Evolutionary conservation across 2,797 vertebrate species (phyloP).

Genomic region (Thamnophis elegans): DNA sequence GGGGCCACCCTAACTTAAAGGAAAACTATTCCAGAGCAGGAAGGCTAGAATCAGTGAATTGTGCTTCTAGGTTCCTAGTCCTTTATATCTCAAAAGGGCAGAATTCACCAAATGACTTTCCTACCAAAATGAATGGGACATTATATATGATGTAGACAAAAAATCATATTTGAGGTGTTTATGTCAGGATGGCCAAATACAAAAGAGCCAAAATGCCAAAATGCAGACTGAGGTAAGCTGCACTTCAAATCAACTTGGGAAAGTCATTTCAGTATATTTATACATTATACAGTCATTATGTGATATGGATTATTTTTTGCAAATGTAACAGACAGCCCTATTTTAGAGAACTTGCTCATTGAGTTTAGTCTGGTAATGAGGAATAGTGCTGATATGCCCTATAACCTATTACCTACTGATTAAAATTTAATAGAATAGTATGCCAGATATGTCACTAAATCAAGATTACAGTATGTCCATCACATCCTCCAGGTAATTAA

Average conservation of each 20-base stretch:
- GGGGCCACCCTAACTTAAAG: background rate
- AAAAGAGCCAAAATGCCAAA: background rate
- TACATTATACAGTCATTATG: background rate
- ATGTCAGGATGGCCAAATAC: background rate
- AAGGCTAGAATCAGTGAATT: background rate
- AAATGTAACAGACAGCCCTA: background rate
- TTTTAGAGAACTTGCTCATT: background rate
- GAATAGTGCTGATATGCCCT: background rate
- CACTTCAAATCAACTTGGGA: background rate
- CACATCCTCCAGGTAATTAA: no score
- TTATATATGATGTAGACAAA: background rate
- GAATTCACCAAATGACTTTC: background rate
- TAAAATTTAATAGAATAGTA: background rate
- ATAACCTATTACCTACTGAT: background rate
- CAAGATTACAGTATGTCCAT: background rate
- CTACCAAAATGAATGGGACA: background rate
- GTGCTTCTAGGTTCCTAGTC: background rate
- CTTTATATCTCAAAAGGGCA: background rate
- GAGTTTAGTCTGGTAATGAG: background rate
- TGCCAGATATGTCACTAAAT: background rate
- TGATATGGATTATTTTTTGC: background rate
- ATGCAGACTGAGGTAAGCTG: background rate
- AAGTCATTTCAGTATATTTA: background rate
- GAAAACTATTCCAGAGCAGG: background rate
- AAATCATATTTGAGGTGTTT: background rate